phyloP scores from a whole-genome alignment of 1,140 invertebrate genomes.

The Bemisia tabaci region DNA sequence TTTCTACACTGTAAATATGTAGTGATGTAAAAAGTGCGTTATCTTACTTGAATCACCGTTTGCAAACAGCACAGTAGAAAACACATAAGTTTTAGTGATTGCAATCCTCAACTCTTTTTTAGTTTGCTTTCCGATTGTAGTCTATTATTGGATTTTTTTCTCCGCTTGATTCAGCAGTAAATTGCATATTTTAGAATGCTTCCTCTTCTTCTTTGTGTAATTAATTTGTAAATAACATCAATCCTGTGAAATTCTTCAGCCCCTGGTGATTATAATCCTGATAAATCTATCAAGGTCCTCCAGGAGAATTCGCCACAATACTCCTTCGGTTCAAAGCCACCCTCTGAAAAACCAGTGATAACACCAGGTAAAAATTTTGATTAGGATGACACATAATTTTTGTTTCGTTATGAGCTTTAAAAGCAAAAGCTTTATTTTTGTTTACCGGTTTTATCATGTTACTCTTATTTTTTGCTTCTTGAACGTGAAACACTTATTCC shows the following conservation, averaged over 20 bases:
- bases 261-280: conserved; percentile 62
- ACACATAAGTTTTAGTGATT: no score
- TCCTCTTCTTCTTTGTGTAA: no score
- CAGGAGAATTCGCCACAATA: conserved; percentile 22
- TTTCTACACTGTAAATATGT: no score
- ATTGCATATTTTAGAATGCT: no score
- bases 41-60: no score
- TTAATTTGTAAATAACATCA: not conserved
- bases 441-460: not conserved
- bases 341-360: conserved; percentile 29
- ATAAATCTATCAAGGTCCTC: conserved; percentile 46
- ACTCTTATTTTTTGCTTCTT: no score
- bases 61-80: no score
- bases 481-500: conserved; percentile 1
- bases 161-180: no score
- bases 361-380: conserved; percentile 29
- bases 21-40: no score
- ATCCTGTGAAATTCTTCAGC: conserved; percentile 33
- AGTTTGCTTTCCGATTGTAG: no score
- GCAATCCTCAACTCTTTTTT: no score
- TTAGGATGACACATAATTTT: not conserved
- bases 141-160: no score
- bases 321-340: conserved; percentile 16
- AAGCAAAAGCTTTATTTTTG: not conserved
- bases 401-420: not conserved